Evolutionary conservation across 2,113 vertebrate genomes (phyloP).

Genomic region (Lagopus leucura): DNA sequence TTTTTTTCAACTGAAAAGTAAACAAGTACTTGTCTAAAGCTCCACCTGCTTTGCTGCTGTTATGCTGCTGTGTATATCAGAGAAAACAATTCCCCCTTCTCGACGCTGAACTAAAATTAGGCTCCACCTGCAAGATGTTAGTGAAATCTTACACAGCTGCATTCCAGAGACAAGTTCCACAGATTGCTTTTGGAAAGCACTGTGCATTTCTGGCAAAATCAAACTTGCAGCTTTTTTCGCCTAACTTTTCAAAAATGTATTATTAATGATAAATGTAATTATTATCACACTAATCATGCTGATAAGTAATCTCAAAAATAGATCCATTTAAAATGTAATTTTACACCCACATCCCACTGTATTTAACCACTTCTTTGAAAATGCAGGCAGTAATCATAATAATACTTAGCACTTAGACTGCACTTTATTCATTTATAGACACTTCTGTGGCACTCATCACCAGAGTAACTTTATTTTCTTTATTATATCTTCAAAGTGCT

Average conservation of each 20-base stretch:
- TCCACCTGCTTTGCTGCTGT: constrained; percentile 78
- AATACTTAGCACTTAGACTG: constrained; percentile 72
- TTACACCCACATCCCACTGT: constrained; percentile 70
- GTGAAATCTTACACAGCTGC: constrained; percentile 83
- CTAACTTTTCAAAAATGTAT: constrained; percentile 76
- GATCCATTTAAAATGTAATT: constrained; percentile 76
- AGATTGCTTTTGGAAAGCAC: constrained; percentile 82
- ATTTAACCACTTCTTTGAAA: constrained; percentile 77
- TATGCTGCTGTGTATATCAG: constrained; percentile 48
- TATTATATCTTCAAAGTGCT: constrained; percentile 66
- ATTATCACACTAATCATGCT: constrained; percentile 82
- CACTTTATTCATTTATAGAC: constrained; percentile 75
- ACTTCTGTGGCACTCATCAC: constrained; percentile 69
- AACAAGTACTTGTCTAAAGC: constrained; percentile 69
- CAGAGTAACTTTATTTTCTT: constrained; percentile 70
- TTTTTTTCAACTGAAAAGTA: constrained; percentile 68
- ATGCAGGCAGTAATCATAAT: constrained; percentile 72
- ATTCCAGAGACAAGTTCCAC: constrained; percentile 82
- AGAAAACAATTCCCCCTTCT: constrained; percentile 81
- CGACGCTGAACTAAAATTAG: constrained; percentile 84
- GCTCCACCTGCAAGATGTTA: constrained; percentile 86
- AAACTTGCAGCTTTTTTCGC: constrained; percentile 77
- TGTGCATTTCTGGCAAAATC: constrained; percentile 71
- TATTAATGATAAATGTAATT: constrained; percentile 85
- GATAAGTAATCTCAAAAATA: constrained; percentile 82